Percentiles rank a stretch among this genome's conserved stretches.
These are phyloP conservation scores for Limonius californicus DNA, from an alignment of 1,140 invertebrate genomes.

Conservation along the genomic window DNA sequence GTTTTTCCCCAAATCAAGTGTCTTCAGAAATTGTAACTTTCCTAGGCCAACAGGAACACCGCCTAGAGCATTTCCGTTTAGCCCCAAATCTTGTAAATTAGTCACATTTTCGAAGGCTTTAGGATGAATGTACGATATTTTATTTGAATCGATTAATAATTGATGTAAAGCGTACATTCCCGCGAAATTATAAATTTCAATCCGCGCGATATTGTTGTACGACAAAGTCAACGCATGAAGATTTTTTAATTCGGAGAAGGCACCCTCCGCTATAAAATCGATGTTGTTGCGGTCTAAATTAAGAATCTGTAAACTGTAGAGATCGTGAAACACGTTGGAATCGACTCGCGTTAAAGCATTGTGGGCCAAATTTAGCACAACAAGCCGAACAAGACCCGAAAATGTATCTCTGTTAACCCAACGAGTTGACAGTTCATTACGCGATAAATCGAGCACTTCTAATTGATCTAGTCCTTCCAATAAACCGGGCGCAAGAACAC, in stretches of 20 bases:
- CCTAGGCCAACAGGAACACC: conserved; percentile 68
- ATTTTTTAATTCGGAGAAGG: conserved; percentile 70
- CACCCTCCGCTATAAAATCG: conserved; percentile 64
- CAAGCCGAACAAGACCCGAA: conserved; percentile 64
- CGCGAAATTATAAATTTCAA: conserved; percentile 66
- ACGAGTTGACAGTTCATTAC: conserved; percentile 71
- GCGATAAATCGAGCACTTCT: conserved; percentile 70
- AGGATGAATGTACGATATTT: conserved; percentile 62
- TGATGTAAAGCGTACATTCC: conserved; percentile 70
- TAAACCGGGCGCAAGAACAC: conserved; percentile 69
- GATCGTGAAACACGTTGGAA: conserved; percentile 66
- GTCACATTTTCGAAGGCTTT: conserved; percentile 77
- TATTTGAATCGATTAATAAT: conserved; percentile 72
- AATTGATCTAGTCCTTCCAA: conserved; percentile 73
- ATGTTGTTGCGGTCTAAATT: conserved; percentile 75
- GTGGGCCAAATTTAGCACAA: conserved; percentile 70
- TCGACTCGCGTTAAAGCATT: conserved; percentile 71
- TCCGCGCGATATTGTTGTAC: conserved; percentile 64
- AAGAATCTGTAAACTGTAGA: conserved; percentile 72
- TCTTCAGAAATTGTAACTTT: conserved; percentile 64
- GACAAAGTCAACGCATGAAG: conserved; percentile 72
- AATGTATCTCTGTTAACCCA: conserved; percentile 79
- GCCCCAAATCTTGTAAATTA: conserved; percentile 71
- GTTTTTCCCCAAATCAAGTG: conserved; percentile 76
- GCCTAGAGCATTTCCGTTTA: conserved; percentile 70